Evolutionary conservation across 2,797 vertebrate genomes (phyloP).

Genomic region (Nasua narica): DNA sequence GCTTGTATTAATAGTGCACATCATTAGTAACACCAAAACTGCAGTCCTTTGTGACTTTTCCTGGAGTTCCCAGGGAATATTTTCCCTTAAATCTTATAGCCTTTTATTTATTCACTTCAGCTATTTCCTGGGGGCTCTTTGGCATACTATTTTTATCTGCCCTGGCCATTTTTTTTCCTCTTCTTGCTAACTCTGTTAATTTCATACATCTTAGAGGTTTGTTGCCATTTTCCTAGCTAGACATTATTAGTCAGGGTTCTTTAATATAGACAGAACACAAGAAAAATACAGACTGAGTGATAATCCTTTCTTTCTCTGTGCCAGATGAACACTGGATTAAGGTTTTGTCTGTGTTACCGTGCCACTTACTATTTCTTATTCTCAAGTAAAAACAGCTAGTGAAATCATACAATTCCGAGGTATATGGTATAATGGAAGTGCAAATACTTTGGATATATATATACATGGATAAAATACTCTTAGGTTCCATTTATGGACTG

Average conservation of each 20-base stretch:
- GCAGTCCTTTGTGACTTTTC: background rate
- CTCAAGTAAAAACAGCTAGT: background rate
- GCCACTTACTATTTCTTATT: background rate
- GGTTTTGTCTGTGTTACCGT: background rate
- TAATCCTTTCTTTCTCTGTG: background rate
- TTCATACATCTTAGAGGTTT: background rate
- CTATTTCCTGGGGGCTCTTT: background rate
- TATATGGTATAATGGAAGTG: background rate
- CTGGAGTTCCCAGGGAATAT: background rate
- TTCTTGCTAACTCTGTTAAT: background rate
- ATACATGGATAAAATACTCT: background rate
- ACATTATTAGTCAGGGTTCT: background rate
- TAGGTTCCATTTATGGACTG: background rate
- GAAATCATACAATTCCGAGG: background rate
- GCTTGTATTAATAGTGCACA: background rate
- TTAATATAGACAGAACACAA: background rate
- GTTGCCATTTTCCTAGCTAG: background rate
- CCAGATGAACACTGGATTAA: background rate
- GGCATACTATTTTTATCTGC: background rate
- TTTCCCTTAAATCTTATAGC: background rate
- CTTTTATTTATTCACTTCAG: background rate
- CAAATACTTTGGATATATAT: background rate
- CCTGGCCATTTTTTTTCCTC: background rate
- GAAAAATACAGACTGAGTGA: background rate
- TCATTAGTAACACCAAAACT: background rate